Evolutionary conservation across 2,797 vertebrate genomes (phyloP).

Genomic region (Chromis chromis): DNA sequence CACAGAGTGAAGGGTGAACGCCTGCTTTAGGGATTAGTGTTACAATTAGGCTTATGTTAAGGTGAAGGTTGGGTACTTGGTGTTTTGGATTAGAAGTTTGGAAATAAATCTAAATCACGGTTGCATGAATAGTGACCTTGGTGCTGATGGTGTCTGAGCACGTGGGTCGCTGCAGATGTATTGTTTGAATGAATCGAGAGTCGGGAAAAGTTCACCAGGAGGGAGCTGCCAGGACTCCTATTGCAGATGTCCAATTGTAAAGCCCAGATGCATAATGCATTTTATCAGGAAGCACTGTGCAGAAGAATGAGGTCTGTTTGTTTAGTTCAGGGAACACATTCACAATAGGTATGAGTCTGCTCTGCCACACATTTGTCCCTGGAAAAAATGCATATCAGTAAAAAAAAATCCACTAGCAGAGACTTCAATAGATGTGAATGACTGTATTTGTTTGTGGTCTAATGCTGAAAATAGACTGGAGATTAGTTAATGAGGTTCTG

Average conservation of each 20-base stretch:
- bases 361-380: constrained; percentile 22
- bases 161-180: not conserved
- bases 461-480: constrained; percentile 22
- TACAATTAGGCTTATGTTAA: constrained; percentile 51
- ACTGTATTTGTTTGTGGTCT: constrained; percentile 22
- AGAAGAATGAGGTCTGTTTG: constrained; percentile 15
- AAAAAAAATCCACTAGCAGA: constrained; percentile 1
- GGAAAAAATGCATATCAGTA: constrained; percentile 21
- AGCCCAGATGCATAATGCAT: not conserved
- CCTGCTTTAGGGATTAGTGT: constrained; percentile 50
- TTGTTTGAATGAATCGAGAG: not conserved
- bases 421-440: constrained; percentile 34
- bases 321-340: constrained; percentile 9
- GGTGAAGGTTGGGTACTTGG: constrained; percentile 48
- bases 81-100: constrained; percentile 58
- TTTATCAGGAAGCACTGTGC: constrained; percentile 4
- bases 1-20: constrained; percentile 39
- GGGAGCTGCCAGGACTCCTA: not conserved
- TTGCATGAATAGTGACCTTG: constrained; percentile 22
- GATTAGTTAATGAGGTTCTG: constrained; percentile 19
- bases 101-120: constrained; percentile 44
- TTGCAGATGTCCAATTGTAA: not conserved
- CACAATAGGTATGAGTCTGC: constrained; percentile 13
- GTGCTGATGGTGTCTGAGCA: not conserved
- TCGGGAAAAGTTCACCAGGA: not conserved